A percentile compares a stretch with the other conserved stretches of the same genome.
Evolutionary conservation across 2,797 vertebrate genomes (phyloP).

Genomic region (Cossypha polioptera): DNA sequence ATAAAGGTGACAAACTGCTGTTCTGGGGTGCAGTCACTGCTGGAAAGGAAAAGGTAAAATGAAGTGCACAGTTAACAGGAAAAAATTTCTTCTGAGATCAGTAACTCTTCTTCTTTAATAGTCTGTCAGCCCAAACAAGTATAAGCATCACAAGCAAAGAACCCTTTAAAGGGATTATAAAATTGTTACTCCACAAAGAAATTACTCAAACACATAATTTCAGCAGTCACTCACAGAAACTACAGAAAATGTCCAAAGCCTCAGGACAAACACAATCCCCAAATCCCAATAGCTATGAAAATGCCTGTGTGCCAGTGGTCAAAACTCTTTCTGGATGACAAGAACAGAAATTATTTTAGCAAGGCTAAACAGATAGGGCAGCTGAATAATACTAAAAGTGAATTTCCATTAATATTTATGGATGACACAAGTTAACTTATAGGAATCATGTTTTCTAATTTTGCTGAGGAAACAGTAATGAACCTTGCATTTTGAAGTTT

Average conservation of each 20-base stretch:
- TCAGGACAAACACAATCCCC: background rate
- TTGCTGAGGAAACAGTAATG: background rate
- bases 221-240: background rate
- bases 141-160: background rate
- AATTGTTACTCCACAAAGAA: background rate
- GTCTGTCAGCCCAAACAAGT: background rate
- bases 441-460: background rate
- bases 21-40: background rate
- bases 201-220: background rate
- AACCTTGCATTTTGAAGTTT: background rate
- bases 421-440: background rate
- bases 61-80: background rate
- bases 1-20: background rate
- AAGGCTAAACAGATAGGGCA: background rate
- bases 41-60: slow-evolving; percentile 13
- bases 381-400: background rate
- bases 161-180: background rate
- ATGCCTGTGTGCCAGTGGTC: background rate
- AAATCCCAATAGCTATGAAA: background rate
- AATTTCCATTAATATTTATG: background rate
- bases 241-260: background rate
- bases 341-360: background rate
- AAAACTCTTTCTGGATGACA: background rate
- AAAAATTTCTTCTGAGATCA: slow-evolving; percentile 14
- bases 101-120: slow-evolving; percentile 22